Percentiles rank a stretch among this genome's conserved stretches.
Evolutionary conservation across 1,140 invertebrate species (phyloP).

Genomic region (Sipha flava): DNA sequence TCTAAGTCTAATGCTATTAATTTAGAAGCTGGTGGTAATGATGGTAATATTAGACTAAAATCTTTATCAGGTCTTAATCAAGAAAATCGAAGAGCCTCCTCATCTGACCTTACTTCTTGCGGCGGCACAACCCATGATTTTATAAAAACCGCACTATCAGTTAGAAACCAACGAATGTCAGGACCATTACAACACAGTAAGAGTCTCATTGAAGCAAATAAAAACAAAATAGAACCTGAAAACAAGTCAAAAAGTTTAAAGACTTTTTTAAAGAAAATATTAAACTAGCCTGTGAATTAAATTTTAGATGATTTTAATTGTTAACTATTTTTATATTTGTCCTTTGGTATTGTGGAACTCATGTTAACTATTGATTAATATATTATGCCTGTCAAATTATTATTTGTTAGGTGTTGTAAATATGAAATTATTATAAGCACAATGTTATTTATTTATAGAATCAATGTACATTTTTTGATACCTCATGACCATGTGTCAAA

Average conservation of each 20-base stretch:
- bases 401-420: not conserved
- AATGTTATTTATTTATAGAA: too few relatives aligned
- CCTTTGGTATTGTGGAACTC: not conserved
- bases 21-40: conserved; percentile 23
- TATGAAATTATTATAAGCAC: not conserved
- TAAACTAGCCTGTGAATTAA: not conserved
- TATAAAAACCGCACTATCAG: conserved; percentile 29
- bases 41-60: not conserved
- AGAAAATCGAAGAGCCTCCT: conserved; percentile 27
- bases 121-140: not conserved
- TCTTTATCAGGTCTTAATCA: not conserved
- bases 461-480: too few relatives aligned
- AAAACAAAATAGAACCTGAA: not conserved
- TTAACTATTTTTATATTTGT: conserved; percentile 4
- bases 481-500: too few relatives aligned
- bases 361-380: not conserved
- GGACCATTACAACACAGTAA: not conserved
- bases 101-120: conserved; percentile 16
- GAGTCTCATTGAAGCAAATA: not conserved
- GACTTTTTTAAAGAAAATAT: conserved; percentile 17
- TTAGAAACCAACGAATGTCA: conserved; percentile 23
- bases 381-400: not conserved
- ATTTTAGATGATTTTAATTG: not conserved
- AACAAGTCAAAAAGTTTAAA: conserved; percentile 12
- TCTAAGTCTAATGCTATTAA: conserved; percentile 31